Percentiles rank a stretch among this genome's conserved stretches.
These are phyloP conservation scores for Drosophila tanythrix DNA, from an alignment of 2,888 invertebrate species.

Conservation along the genomic window DNA sequence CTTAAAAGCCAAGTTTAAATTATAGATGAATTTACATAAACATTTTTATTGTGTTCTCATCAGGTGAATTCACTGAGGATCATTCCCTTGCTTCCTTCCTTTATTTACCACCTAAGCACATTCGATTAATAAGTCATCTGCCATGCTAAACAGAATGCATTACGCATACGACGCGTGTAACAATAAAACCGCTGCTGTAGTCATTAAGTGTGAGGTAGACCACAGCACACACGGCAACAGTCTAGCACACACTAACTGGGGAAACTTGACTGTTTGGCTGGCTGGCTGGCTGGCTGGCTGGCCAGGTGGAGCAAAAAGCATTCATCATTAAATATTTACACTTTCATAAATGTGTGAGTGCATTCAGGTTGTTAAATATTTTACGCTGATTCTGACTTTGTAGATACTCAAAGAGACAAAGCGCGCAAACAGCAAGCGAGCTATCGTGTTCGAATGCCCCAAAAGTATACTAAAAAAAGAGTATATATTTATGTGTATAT, in stretches of 20 bases:
- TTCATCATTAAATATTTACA: constrained; percentile 78
- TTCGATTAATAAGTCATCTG: constrained; percentile 52
- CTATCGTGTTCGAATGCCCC: constrained; percentile 8
- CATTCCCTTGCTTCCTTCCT: too few relatives aligned
- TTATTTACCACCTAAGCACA: constrained; percentile 7
- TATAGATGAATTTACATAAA: neutral
- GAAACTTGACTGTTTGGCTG: constrained; percentile 4
- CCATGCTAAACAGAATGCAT: constrained; percentile 36
- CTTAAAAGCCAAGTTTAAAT: neutral
- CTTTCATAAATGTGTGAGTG: constrained; percentile 81
- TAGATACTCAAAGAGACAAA: constrained; percentile 55
- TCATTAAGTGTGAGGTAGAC: constrained; percentile 44
- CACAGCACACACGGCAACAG: constrained; percentile 15
- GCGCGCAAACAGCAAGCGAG: constrained; percentile 14
- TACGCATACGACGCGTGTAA: constrained; percentile 58
- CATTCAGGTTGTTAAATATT: constrained; percentile 75
- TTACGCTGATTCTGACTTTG: constrained; percentile 64
- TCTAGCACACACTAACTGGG: constrained; percentile 18
- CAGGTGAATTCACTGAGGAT: too few relatives aligned
- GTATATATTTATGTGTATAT: neutral
- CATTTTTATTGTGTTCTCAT: neutral
- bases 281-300: constrained; percentile 9
- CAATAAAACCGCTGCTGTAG: constrained; percentile 49
- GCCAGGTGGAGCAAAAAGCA: constrained; percentile 41
- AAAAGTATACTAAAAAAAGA: constrained; percentile 11